A percentile compares a stretch with the other conserved stretches of the same genome.
These are phyloP conservation scores for Zaprionus gabonicus DNA, from an alignment of 1,140 invertebrate genomes.

Conservation along the genomic window DNA sequence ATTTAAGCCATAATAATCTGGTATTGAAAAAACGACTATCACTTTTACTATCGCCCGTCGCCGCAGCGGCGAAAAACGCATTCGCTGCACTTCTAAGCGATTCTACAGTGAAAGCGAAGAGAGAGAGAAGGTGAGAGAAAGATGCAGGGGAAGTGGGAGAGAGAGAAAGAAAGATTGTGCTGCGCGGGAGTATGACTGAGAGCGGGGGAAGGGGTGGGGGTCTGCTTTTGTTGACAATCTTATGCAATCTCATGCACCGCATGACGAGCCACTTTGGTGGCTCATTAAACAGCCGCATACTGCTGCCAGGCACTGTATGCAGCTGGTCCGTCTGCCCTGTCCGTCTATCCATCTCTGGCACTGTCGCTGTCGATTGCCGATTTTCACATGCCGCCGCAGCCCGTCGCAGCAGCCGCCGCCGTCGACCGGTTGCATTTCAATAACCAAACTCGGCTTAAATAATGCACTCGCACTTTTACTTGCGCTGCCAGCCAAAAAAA, in stretches of 20 bases:
- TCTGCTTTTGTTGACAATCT: conserved; percentile 64
- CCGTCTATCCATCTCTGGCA: conserved; percentile 2
- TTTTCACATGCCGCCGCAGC: conserved; percentile 39
- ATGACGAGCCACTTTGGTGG: conserved; percentile 68
- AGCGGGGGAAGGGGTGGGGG: background rate
- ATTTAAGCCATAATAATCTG: conserved; percentile 81
- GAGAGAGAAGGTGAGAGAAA: background rate
- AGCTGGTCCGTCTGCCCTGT: background rate
- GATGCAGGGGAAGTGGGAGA: background rate
- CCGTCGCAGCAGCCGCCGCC: too few species aligned
- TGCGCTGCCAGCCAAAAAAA: conserved; percentile 26
- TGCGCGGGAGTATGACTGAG: background rate
- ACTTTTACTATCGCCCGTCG: conserved; percentile 73
- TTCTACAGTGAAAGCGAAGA: conserved; percentile 71
- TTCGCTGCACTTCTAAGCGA: conserved; percentile 65
- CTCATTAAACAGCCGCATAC: conserved; percentile 77
- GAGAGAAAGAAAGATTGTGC: background rate
- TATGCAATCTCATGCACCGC: conserved; percentile 67
- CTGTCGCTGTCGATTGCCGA: conserved; percentile 31
- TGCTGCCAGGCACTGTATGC: conserved; percentile 35
- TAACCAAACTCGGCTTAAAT: conserved; percentile 79
- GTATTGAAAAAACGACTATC: conserved; percentile 80
- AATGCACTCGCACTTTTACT: conserved; percentile 76
- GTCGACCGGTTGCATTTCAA: conserved; percentile 80
- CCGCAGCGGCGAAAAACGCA: conserved; percentile 49